Evolutionary conservation across 2,113 vertebrate genomes (phyloP).

Genomic region (Oenanthe oenanthe): DNA sequence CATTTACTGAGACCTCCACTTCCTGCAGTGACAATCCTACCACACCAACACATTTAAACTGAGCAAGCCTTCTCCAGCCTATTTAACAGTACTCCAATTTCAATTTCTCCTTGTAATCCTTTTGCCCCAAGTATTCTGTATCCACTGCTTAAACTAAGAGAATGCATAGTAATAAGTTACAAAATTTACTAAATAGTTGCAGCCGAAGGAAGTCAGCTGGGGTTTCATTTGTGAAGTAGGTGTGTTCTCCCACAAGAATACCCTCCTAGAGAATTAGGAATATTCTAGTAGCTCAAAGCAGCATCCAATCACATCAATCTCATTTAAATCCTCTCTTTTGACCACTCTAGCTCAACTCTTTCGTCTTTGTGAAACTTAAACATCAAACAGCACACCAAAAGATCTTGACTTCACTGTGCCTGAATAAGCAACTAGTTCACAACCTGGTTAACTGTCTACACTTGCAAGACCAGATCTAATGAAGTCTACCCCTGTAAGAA

Average conservation of each 20-base stretch:
- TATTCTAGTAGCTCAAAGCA: background rate
- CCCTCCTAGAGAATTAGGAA: background rate
- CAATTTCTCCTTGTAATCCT: background rate
- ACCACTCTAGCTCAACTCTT: background rate
- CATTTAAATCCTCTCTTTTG: background rate
- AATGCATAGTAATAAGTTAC: accelerated
- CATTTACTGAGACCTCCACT: background rate
- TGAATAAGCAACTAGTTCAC: background rate
- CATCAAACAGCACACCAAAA: background rate
- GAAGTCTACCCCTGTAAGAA: background rate
- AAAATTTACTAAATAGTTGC: background rate
- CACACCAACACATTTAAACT: background rate
- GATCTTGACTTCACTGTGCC: background rate
- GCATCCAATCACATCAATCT: background rate
- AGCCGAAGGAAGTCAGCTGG: background rate
- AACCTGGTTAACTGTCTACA: background rate
- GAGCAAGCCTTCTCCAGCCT: background rate
- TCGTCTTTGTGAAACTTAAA: background rate
- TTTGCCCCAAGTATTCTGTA: background rate
- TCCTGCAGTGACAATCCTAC: background rate
- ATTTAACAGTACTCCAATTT: background rate
- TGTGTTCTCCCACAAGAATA: background rate
- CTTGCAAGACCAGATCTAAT: background rate
- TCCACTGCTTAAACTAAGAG: background rate
- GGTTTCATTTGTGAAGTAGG: background rate